These are phyloP conservation scores for Gasterosteus nipponicus DNA, from an alignment of 2,113 vertebrate genomes.

Conservation along the genomic window DNA sequence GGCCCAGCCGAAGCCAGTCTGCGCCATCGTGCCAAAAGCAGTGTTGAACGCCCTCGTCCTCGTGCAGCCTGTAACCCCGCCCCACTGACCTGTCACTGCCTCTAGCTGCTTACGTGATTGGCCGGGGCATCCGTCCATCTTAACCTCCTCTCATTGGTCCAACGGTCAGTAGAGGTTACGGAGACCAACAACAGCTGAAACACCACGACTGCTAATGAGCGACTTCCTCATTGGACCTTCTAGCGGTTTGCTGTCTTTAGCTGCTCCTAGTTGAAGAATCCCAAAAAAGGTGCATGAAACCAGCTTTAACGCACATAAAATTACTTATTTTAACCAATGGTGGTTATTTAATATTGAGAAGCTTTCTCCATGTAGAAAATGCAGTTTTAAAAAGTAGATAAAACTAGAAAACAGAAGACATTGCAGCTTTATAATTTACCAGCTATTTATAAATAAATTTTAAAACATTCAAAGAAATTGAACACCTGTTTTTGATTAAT, in stretches of 20 bases:
- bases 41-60: slow-evolving; percentile 55
- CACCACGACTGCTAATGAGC: background rate
- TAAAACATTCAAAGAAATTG: no score
- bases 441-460: no score
- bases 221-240: background rate
- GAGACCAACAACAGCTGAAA: slow-evolving; percentile 48
- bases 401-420: background rate
- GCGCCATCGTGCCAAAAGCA: slow-evolving; percentile 57
- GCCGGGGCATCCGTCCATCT: slow-evolving; percentile 21
- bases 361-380: no score
- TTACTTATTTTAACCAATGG: background rate
- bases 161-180: slow-evolving; percentile 41
- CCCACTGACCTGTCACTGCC: slow-evolving; percentile 50
- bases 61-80: slow-evolving; percentile 35
- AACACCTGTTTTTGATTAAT: no score
- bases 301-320: background rate
- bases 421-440: background rate
- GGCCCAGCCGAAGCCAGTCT: slow-evolving; percentile 36
- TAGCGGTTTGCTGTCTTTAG: background rate
- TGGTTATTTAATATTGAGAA: background rate
- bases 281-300: background rate
- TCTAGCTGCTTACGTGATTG: slow-evolving; percentile 14
- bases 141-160: slow-evolving; percentile 35
- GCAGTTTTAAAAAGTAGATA: background rate
- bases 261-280: background rate